phyloP scores from a whole-genome alignment of 2,797 vertebrate genomes.

The Sternotherus odoratus region DNA sequence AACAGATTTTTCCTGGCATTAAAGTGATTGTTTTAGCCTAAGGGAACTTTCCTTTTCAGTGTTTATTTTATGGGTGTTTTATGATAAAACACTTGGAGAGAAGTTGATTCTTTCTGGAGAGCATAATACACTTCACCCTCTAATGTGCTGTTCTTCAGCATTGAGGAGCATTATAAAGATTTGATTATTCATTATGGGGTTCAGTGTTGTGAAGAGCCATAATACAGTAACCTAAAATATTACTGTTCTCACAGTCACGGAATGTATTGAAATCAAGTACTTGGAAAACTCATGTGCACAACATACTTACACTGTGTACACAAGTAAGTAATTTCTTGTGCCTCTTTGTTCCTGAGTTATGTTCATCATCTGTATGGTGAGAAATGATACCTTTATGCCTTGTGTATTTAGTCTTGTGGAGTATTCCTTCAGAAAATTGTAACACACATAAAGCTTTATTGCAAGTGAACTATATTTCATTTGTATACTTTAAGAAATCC shows the following conservation, averaged over 20 bases:
- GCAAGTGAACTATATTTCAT: not conserved
- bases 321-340: not conserved
- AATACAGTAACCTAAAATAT: not conserved
- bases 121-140: not conserved
- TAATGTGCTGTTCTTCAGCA: not conserved
- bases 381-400: not conserved
- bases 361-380: not conserved
- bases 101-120: not conserved
- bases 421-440: not conserved
- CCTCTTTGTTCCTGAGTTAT: accelerated
- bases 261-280: not conserved
- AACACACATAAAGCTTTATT: not conserved
- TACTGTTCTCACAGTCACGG: not conserved
- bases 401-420: not conserved
- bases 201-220: not conserved
- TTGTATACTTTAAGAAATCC: not conserved
- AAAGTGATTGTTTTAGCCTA: not conserved
- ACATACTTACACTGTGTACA: accelerated
- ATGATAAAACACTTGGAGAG: not conserved
- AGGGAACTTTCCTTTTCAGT: not conserved
- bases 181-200: not conserved
- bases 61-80: conserved; percentile 39
- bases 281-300: not conserved
- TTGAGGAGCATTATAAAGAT: not conserved
- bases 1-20: not conserved